phyloP scores from a whole-genome alignment of 2,113 vertebrate species.

The Procavia capensis region DNA sequence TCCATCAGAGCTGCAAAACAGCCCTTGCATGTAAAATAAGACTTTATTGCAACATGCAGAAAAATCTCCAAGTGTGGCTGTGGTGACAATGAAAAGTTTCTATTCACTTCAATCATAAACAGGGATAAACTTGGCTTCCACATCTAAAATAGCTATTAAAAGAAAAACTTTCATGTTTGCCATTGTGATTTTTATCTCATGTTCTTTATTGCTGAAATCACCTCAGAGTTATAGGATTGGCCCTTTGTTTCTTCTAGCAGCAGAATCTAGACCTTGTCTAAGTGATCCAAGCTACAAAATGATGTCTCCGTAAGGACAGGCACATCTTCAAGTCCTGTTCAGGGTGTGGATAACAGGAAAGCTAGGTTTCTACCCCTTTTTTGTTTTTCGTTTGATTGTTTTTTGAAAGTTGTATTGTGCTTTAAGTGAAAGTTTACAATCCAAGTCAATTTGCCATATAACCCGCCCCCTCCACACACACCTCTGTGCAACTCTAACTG shows the following conservation, averaged over 20 bases:
- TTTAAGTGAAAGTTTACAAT: no score
- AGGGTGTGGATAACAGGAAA: neutral
- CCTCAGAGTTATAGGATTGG: neutral
- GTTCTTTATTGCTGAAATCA: neutral
- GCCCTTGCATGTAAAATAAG: neutral
- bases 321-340: neutral
- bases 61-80: neutral
- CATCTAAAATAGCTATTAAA: neutral
- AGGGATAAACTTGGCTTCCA: neutral
- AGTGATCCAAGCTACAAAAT: neutral
- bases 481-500: no score
- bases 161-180: neutral
- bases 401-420: no score
- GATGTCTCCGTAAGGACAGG: neutral
- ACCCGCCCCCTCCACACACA: no score
- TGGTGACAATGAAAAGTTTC: slow-evolving; percentile 14
- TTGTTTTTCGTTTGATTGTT: no score
- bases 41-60: neutral
- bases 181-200: neutral
- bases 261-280: neutral
- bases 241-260: neutral
- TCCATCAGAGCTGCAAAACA: slow-evolving; percentile 11
- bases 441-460: no score
- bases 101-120: slow-evolving; percentile 33
- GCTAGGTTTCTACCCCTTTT: neutral